phyloP scores from a whole-genome alignment of 1,140 invertebrate genomes.

The Philotrypesis tridentata region DNA sequence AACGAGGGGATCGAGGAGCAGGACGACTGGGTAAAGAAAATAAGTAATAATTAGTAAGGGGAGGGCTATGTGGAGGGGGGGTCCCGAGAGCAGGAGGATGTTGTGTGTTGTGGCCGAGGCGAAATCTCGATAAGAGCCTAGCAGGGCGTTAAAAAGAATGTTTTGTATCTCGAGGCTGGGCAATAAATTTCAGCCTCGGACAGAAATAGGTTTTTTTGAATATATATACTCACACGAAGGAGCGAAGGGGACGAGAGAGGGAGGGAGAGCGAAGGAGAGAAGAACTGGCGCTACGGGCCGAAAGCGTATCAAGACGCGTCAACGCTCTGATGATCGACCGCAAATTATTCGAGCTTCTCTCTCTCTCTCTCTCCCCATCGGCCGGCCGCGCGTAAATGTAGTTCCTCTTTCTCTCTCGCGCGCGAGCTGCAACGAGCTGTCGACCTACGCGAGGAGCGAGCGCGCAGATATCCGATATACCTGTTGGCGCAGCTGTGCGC shows the following conservation, averaged over 20 bases:
- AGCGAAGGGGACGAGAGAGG: not conserved
- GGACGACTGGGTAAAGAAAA: not conserved
- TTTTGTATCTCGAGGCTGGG: slow-evolving; percentile 35
- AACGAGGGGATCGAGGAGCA: too few species aligned
- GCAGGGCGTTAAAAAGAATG: slow-evolving; percentile 32
- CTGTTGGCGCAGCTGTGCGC: not conserved
- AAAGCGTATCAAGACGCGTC: slow-evolving; percentile 30
- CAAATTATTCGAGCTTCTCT: slow-evolving; percentile 46
- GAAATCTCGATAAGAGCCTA: slow-evolving; percentile 29
- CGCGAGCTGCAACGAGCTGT: not conserved
- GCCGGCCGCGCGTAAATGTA: slow-evolving; percentile 18
- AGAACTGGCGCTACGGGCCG: slow-evolving; percentile 21
- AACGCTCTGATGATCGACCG: slow-evolving; percentile 33
- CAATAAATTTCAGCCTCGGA: slow-evolving; percentile 26
- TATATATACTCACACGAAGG: not conserved
- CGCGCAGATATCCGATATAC: slow-evolving; percentile 27
- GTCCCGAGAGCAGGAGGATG: too few species aligned
- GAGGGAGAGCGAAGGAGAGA: not conserved
- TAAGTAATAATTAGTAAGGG: slow-evolving; percentile 23
- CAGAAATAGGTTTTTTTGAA: slow-evolving; percentile 36
- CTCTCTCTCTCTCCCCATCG: slow-evolving; percentile 42
- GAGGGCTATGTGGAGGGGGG: too few species aligned
- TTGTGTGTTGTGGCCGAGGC: slow-evolving; percentile 2
- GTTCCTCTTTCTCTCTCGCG: slow-evolving; percentile 11
- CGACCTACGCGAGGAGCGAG: slow-evolving; percentile 21